phyloP scores from a whole-genome alignment of 1,140 invertebrate genomes.

The silkworm (Bombyx mori) region DNA sequence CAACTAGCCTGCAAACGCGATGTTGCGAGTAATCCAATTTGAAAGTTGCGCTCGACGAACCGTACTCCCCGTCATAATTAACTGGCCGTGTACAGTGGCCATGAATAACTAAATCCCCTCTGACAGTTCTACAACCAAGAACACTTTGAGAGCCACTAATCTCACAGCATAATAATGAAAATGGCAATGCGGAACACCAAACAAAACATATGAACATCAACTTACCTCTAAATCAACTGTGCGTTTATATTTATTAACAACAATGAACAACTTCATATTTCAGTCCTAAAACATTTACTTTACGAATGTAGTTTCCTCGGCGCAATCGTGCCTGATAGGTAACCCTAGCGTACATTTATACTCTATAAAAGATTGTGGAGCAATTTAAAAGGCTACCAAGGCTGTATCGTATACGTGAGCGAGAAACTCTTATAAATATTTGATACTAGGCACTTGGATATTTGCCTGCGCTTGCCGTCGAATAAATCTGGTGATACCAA shows the following conservation, averaged over 20 bases:
- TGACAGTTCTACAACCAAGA: conserved; percentile 22
- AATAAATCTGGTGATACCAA: neutral
- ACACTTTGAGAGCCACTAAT: conserved; percentile 4
- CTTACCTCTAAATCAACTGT: neutral
- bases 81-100: conserved; percentile 34
- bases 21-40: conserved; percentile 49
- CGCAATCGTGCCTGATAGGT: neutral
- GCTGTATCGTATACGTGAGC: conserved; percentile 18
- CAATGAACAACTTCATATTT: no score
- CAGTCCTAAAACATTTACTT: no score
- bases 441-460: conserved; percentile 23
- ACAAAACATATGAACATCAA: no score
- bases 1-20: conserved; percentile 28
- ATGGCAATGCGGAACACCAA: no score
- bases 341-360: neutral
- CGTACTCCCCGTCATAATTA: conserved; percentile 42
- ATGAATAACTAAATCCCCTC: conserved; percentile 43
- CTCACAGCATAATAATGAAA: neutral
- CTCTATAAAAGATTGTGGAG: neutral
- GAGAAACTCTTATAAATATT: conserved; percentile 43
- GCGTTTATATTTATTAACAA: neutral
- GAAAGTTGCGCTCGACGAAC: conserved; percentile 33
- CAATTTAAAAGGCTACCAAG: conserved; percentile 14
- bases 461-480: conserved; percentile 23
- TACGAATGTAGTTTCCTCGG: neutral